Conservation (phyloP, 2,797 vertebrate species). For the Poeciliopsis turneri region DNA sequence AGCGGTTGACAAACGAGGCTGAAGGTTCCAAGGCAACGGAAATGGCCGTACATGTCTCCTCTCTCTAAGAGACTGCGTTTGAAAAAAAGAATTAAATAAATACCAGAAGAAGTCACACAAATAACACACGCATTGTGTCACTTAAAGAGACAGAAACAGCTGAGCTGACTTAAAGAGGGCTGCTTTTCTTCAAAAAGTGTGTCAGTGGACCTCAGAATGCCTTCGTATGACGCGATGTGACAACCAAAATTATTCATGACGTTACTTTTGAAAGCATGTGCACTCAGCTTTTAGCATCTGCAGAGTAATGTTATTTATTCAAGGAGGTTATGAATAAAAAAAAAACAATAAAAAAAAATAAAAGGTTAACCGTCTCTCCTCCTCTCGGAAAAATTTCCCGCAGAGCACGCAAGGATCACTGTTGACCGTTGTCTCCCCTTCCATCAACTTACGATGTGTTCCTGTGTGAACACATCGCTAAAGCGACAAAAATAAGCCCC, state of each 20-base stretch:
- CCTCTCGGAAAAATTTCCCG: constrained; percentile 38
- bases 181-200: constrained; percentile 4
- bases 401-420: constrained; percentile 9
- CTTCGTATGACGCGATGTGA: not conserved
- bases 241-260: constrained; percentile 11
- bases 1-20: constrained; percentile 4
- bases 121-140: not conserved
- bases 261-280: constrained; percentile 5
- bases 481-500: not conserved
- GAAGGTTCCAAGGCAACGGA: too few species aligned
- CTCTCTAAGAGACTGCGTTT: not conserved
- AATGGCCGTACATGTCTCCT: not conserved
- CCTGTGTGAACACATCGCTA: not conserved
- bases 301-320: constrained; percentile 42
- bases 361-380: constrained; percentile 13
- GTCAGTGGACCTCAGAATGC: not conserved
- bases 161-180: not conserved
- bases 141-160: constrained; percentile 9
- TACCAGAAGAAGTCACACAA: not conserved
- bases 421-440: not conserved
- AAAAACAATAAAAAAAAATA: constrained; percentile 60
- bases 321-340: constrained; percentile 63
- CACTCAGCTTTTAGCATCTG: not conserved
- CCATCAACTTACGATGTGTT: not conserved
- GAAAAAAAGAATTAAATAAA: not conserved